These are phyloP conservation scores for Mercenaria mercenaria DNA, from an alignment of 1,140 invertebrate species.

Conservation along the genomic window DNA sequence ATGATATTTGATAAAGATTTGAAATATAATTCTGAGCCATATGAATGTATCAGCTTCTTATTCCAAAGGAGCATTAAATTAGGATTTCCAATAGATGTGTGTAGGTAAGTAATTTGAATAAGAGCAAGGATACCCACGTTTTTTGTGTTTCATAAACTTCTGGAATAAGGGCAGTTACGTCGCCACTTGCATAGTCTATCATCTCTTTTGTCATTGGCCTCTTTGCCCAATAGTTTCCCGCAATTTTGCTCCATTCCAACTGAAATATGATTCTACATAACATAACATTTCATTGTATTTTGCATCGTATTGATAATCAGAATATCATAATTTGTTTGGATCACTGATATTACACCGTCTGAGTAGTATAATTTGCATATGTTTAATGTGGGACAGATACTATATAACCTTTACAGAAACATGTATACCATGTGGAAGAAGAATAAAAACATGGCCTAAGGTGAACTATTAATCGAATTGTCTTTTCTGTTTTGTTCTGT, in stretches of 20 bases:
- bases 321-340: background rate
- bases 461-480: background rate
- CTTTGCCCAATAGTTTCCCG: constrained; percentile 96
- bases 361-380: background rate
- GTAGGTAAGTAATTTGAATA: too few relatives aligned
- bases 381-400: background rate
- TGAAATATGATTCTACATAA: too few relatives aligned
- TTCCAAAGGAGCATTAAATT: too few relatives aligned
- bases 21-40: too few relatives aligned
- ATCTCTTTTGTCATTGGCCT: constrained; percentile 96
- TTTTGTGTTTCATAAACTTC: constrained; percentile 93
- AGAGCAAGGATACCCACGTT: too few relatives aligned
- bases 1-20: too few relatives aligned
- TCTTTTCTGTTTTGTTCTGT: background rate
- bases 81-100: too few relatives aligned
- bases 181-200: constrained; percentile 95
- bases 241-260: constrained; percentile 91
- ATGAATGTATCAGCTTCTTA: too few relatives aligned
- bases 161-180: constrained; percentile 95
- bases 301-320: background rate
- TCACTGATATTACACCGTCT: background rate
- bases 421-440: background rate
- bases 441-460: background rate
- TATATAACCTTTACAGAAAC: background rate
- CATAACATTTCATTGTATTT: too few relatives aligned